Evolutionary conservation across 1,140 invertebrate genomes (phyloP).

Genomic region (Patella vulgata): DNA sequence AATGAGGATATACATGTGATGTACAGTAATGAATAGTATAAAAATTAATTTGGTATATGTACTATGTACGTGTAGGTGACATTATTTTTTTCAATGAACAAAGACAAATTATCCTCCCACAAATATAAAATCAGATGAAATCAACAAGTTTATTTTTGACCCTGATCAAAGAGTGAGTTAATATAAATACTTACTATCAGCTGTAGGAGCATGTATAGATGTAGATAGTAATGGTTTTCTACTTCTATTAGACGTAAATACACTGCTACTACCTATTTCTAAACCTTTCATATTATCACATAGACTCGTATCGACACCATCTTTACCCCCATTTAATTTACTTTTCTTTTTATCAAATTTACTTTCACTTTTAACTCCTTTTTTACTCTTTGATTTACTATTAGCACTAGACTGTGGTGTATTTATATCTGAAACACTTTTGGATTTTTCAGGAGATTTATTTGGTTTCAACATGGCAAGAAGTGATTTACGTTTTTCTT

Average conservation of each 20-base stretch:
- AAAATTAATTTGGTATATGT: no score
- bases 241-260: conserved; percentile 33
- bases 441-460: conserved; percentile 44
- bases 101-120: no score
- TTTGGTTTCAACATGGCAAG: conserved; percentile 50
- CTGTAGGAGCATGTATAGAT: conserved; percentile 6
- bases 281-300: conserved; percentile 44
- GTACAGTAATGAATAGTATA: no score
- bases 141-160: no score
- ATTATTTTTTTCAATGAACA: no score
- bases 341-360: conserved; percentile 69
- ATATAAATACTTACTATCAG: background rate
- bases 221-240: background rate
- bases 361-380: conserved; percentile 5
- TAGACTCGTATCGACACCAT: conserved; percentile 31
- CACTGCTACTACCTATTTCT: conserved; percentile 35
- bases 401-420: conserved; percentile 11
- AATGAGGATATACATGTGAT: no score
- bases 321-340: conserved; percentile 11
- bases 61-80: no score
- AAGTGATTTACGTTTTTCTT: conserved; percentile 50
- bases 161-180: no score
- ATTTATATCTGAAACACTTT: conserved; percentile 30
- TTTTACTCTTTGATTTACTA: conserved; percentile 14
- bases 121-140: no score